Percentiles rank a stretch among this genome's conserved stretches.
Conservation (phyloP, 30 jellyfish, hydroid and myxozoan species). For the Clytia hemisphaerica region DNA sequence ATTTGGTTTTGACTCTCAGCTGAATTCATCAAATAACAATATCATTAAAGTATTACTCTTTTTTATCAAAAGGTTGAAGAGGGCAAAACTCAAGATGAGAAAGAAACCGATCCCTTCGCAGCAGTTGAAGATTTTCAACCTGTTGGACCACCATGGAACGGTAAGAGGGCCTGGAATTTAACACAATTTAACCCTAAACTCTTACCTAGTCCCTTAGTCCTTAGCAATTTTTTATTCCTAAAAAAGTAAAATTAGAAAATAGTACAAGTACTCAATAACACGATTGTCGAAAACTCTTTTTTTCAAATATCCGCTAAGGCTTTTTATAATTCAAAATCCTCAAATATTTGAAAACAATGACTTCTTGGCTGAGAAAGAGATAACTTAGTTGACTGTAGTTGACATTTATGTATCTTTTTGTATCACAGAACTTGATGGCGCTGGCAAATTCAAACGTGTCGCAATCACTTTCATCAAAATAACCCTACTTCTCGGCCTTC, state of each 20-base stretch:
- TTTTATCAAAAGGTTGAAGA: neutral
- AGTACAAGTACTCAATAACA: too few relatives aligned
- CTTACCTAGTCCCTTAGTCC: too few relatives aligned
- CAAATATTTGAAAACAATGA: neutral
- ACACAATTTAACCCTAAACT: too few relatives aligned
- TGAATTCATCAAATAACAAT: too few relatives aligned
- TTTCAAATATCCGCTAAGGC: too few relatives aligned
- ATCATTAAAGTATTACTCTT: too few relatives aligned
- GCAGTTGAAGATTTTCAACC: slow-evolving; percentile 44
- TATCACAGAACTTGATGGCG: slow-evolving; percentile 52
- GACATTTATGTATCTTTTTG: neutral
- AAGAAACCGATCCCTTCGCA: slow-evolving; percentile 47
- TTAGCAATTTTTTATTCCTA: too few relatives aligned
- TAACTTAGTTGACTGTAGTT: neutral
- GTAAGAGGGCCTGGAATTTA: slow-evolving; percentile 21
- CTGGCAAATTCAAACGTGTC: slow-evolving; percentile 60
- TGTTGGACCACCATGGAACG: slow-evolving; percentile 41
- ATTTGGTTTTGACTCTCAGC: too few relatives aligned
- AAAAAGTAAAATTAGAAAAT: too few relatives aligned
- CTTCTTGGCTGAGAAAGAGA: neutral
- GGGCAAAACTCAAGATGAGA: neutral
- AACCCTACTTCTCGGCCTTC: slow-evolving; percentile 35
- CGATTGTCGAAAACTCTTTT: too few relatives aligned
- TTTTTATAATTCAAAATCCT: too few relatives aligned
- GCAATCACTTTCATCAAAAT: slow-evolving; percentile 33